Conservation (phyloP, 1,140 invertebrate genomes). For the Homarus americanus region DNA sequence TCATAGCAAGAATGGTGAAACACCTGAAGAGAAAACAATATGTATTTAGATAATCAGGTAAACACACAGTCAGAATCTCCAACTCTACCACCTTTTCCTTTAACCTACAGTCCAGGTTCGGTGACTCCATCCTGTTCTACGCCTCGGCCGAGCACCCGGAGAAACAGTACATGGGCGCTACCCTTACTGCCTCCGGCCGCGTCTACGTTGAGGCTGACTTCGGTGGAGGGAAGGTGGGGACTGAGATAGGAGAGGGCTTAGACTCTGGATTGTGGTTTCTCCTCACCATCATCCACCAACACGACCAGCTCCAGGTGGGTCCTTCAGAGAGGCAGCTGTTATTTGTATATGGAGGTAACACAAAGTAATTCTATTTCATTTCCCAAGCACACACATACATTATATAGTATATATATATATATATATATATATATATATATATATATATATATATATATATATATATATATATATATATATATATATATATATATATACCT, state of each 20-base stretch:
- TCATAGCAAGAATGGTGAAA: too few relatives aligned
- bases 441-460: too few relatives aligned
- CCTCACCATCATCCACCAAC: constrained; percentile 47
- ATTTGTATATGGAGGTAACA: too few relatives aligned
- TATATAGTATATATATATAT: too few relatives aligned
- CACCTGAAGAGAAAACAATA: neutral
- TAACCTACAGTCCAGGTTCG: constrained; percentile 32
- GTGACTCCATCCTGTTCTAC: constrained; percentile 58
- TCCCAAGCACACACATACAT: too few relatives aligned
- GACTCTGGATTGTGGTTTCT: constrained; percentile 27
- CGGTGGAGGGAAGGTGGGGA: constrained; percentile 29
- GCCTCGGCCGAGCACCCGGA: constrained; percentile 51
- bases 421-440: too few relatives aligned
- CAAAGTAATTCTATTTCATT: too few relatives aligned
- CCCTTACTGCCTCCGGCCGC: constrained; percentile 20
- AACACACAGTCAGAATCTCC: neutral
- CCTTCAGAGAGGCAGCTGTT: too few relatives aligned
- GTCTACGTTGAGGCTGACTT: constrained; percentile 57
- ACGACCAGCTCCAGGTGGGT: constrained; percentile 40
- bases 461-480: too few relatives aligned
- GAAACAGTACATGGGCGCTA: constrained; percentile 46
- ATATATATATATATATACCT: too few relatives aligned
- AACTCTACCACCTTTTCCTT: neutral
- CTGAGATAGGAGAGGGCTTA: constrained; percentile 3
- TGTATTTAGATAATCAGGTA: neutral